Conservation (phyloP, 2,888 invertebrate genomes). For the Andrena chrysosceles region DNA sequence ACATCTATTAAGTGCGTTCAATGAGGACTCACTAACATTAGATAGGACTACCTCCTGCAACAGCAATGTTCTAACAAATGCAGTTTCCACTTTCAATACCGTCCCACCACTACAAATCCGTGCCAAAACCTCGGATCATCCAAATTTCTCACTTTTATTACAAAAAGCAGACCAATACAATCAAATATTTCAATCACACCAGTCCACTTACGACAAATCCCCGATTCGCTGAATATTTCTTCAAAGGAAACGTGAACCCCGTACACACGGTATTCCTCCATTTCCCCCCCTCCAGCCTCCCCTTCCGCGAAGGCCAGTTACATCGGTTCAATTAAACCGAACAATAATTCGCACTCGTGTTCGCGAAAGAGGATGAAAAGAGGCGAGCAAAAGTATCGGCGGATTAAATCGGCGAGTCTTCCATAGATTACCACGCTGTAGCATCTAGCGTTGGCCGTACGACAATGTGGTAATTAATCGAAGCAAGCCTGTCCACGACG, state of each 20-base stretch:
- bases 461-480: slow-evolving; percentile 85
- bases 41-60: no score
- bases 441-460: slow-evolving; percentile 79
- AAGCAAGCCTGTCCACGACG: slow-evolving; percentile 77
- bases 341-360: slow-evolving; percentile 41
- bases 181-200: no score
- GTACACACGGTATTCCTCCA: background rate
- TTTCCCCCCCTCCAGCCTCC: background rate
- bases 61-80: no score
- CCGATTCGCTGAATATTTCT: background rate
- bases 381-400: slow-evolving; percentile 69
- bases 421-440: slow-evolving; percentile 77
- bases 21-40: no score
- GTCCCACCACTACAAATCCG: no score
- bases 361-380: background rate
- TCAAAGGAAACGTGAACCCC: background rate
- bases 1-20: no score
- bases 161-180: no score
- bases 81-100: no score
- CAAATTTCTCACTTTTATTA: no score
- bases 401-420: slow-evolving; percentile 75
- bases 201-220: background rate
- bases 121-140: no score
- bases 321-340: slow-evolving; percentile 42
- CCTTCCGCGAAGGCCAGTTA: background rate